Evolutionary conservation across 1,140 invertebrate genomes (phyloP), one percentile per base, ranked within the genome.

Genomic region (Manduca sexta): DNA sequence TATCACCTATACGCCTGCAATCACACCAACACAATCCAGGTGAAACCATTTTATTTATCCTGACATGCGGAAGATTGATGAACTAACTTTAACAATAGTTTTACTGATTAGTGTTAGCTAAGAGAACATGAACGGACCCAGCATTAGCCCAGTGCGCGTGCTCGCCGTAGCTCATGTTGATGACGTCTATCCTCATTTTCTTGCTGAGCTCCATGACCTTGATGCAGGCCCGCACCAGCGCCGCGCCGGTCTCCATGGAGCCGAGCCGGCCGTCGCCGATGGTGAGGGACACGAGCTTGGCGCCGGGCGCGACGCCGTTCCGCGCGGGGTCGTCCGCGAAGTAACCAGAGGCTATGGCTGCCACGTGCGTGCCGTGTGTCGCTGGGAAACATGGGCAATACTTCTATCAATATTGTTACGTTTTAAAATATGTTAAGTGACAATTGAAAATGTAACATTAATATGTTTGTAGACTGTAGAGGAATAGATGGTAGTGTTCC

Each of bases 121-220:
- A 16, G 6, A 38, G 11, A 33, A 14, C n/a, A 10, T 14, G 7
- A 11, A 74, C 87, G 87, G 86, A 96, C 94, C 97, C 96, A n/a
- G 92, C 86, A 82, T 96, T 93, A 2, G 92, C 91, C 93, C 95
- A 97, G 84, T 97, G 93, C 11, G 94, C 89, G 64, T 95, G 93
- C 87, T 99, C 98, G 14, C 98, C 98, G 74, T 98, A 99, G 71
- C 97, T 98, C 94, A 98, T 98, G 84, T 99, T 99, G 45, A 99
- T 95, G 0, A 99, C 91, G 76, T 99, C 93, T 55, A 96, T 87
- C 54, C 89, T 87, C 54, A 74, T 82, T 41, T 74, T 88, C 42
- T 88, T 83, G n/a, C 83, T 83, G n/a, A 91, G 83, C 67, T 93
- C 90, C 92, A 95, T 95, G 13, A 95, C 87, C 76, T 92, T 91